Conservation (phyloP, 2,888 invertebrate genomes). For the Gastracanthus pulcherrimus region DNA sequence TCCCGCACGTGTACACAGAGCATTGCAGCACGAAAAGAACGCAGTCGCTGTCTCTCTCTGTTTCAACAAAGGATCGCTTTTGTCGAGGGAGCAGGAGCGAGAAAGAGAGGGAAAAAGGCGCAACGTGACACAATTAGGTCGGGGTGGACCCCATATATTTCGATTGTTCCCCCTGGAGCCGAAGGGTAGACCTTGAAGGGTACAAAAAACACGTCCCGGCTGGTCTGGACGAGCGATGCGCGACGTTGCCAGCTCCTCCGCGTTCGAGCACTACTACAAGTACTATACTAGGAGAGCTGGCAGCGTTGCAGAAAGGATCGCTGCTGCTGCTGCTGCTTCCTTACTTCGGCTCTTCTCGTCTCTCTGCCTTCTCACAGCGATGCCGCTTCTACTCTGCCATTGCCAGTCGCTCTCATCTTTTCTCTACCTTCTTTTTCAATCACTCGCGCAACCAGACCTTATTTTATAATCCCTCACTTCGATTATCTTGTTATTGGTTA, state of each 20-base stretch:
- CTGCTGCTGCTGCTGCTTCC: conserved; percentile 9
- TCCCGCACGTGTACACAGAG: conserved; percentile 25
- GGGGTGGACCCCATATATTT: conserved; percentile 62
- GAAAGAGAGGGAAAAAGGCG: conserved; percentile 35
- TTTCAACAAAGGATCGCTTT: conserved; percentile 18
- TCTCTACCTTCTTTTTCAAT: no score
- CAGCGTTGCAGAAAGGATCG: conserved; percentile 54
- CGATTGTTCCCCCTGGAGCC: conserved; percentile 64
- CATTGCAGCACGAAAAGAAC: conserved; percentile 13
- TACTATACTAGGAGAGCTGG: conserved; percentile 24
- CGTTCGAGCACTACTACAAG: no score
- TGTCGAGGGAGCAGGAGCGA: conserved; percentile 30
- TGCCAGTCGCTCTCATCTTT: no score
- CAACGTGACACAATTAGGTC: conserved; percentile 71
- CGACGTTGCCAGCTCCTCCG: conserved; percentile 61
- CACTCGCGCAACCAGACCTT: no score
- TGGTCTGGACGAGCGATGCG: conserved; percentile 50
- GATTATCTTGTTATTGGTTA: no score
- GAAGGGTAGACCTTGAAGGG: conserved; percentile 71
- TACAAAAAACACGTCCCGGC: conserved; percentile 66
- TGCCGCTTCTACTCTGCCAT: background rate
- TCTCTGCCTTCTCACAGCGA: background rate
- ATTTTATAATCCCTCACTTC: no score
- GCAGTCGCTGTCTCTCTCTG: background rate
- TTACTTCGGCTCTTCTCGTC: background rate